Base-by-base conservation (phyloP, 2,888 invertebrate genomes). In the Celastrina argiolus region DNA sequence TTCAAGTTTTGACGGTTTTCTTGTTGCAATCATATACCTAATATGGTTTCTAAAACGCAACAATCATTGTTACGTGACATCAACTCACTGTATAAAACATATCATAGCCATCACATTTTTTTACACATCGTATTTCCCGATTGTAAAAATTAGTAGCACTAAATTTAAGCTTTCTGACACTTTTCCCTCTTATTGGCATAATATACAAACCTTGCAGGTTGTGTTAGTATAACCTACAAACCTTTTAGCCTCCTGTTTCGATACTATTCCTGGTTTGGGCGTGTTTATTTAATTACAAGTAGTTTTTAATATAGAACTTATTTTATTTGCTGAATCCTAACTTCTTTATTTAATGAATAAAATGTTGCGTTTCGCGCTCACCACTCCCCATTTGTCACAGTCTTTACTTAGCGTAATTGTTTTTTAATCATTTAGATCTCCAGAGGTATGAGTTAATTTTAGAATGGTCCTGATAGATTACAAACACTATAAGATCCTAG, bases 61-160 rank as follows among this genome's bases (percentile, higher is more conserved):
- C 4, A 22, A 22, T 36, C 36, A 36, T 36, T 36, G 36, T 36
- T 22, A 22, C 18, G 18, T 18, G 7, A 14, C n/a, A 31, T 31
- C 10, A 10, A 10, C 12, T 16, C 42, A 45, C n/a, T 42, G n/a
- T 61, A 68, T 66, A 68, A 67, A 67, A 42, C 56, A 67, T 65
- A 36, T 66, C 51, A 51, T 51, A 12, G 5, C 22, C 5, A 51
- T 12, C 51, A 26, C 12, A 16, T 45, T 3, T 45, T 42, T 45
- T 51, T 22, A 51, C 1, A 45, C 10, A 45, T 18, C 5, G 22
- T 51, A 12, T 12, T 5, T 8, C 12, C 18, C 14, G 10, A 51
- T 22, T 36, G 0, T 10, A 18, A 45, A 45, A 10, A 45, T 45
- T 51, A 51, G 51, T 22, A 12, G 22, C 51, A 51, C 4, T 12